Base-by-base conservation (phyloP, 2,888 invertebrate species). In the Lithophane ornitopus region DNA sequence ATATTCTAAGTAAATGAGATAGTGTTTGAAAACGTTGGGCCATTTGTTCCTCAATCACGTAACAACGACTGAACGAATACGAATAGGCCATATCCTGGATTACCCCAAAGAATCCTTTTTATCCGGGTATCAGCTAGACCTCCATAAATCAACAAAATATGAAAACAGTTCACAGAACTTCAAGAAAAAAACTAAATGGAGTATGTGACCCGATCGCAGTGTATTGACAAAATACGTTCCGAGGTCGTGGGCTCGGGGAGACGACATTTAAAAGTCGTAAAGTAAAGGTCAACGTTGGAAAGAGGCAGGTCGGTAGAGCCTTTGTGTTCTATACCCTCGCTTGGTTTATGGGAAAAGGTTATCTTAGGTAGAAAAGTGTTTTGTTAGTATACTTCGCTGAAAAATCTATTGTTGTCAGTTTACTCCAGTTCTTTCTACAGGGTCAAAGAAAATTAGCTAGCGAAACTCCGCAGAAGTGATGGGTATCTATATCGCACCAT, bases 251-350 rank as follows among this genome's bases (percentile, higher is more conserved):
- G 78, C 82, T 75, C 80, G 78, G 76, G 70, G 84, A 85, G 78
- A 78, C 84, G 90, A 87, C 92, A 92, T 92, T 92, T 90, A 84
- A 82, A 88, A 88, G 88, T 85, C 89, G 85, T 89, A 89, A 90
- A 89, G 84, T 80, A 90, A 91, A 92, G 92, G 91, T 91, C 90
- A 88, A 76, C 77, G 74, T 74, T 86, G 76, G 85, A 86, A 87
- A 81, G 84, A 84, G 84, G 62, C 72, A 86, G 87, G 84, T 86
- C 88, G 81, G 85, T 84, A 80, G 74, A 80, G 71, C 76, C 76
- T 77, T 84, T 74, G 71, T 82, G 74, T 66, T 63, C 19, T 52
- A 67, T 61, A 65, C 63, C 77, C 52, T 39, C 65, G 46, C 44
- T 19, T 65, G 74, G 61, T 74, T 81, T 78, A 72, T 85, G 9